phyloP scores from a whole-genome alignment of 2,797 vertebrate genomes.

The Xyrichtys novacula region DNA sequence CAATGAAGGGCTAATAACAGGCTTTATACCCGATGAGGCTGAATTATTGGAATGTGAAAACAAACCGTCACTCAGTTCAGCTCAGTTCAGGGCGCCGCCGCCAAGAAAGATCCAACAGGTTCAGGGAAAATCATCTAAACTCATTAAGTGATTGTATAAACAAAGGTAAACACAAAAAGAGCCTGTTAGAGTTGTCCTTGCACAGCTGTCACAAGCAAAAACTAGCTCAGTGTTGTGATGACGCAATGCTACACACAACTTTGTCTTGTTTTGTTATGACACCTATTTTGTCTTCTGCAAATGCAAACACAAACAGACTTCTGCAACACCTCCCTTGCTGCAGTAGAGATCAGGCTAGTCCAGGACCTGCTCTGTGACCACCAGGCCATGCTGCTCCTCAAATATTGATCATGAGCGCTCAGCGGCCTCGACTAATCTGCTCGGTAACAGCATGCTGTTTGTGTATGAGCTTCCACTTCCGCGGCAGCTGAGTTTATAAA shows the following conservation, averaged over 20 bases:
- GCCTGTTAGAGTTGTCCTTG: neutral
- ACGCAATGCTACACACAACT: conserved; percentile 2
- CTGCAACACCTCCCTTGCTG: neutral
- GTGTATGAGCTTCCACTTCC: conserved; percentile 29
- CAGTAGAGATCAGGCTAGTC: neutral
- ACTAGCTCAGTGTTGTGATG: neutral
- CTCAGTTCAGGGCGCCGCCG: neutral
- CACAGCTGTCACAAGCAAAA: neutral
- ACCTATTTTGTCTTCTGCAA: too few species aligned
- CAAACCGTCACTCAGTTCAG: neutral
- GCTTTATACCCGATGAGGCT: conserved; percentile 15
- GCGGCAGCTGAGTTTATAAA: conserved; percentile 36
- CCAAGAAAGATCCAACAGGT: neutral
- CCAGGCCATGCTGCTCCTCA: conserved; percentile 31
- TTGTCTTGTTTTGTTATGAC: too few species aligned
- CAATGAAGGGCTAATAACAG: conserved; percentile 2
- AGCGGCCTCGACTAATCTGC: conserved; percentile 47
- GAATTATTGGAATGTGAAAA: conserved; percentile 29
- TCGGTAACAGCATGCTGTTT: conserved; percentile 45
- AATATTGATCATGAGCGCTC: conserved; percentile 53
- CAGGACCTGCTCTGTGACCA: conserved; percentile 8
- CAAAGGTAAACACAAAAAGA: neutral
- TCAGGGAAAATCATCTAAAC: neutral
- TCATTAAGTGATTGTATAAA: conserved; percentile 1
- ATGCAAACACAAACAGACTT: too few species aligned